A percentile compares a stretch with the other conserved stretches of the same genome.
phyloP scores from a whole-genome alignment of 2,888 invertebrate species.

The Apeira syringaria region DNA sequence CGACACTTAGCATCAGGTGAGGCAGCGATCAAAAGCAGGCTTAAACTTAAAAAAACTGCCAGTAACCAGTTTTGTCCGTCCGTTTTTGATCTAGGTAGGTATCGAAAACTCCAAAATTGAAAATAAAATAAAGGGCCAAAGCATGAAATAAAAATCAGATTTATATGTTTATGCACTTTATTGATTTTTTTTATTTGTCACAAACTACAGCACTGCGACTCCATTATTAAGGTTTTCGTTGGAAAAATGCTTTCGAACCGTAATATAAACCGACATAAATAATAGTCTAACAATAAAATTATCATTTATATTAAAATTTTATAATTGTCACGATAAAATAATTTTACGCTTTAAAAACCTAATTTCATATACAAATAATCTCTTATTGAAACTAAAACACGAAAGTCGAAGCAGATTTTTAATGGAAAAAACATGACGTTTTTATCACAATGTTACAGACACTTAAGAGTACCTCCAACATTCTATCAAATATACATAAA shows the following conservation, averaged over 20 bases:
- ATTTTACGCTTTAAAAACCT: conserved; percentile 68
- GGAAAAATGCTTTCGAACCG: conserved; percentile 75
- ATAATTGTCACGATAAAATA: conserved; percentile 70
- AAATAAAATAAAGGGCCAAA: too few species aligned
- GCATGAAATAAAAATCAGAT: conserved; percentile 41
- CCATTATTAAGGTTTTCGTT: conserved; percentile 71
- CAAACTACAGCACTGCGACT: conserved; percentile 81
- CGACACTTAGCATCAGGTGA: too few species aligned
- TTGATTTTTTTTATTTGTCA: conserved; percentile 69
- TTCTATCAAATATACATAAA: conserved; percentile 80
- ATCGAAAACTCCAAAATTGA: too few species aligned
- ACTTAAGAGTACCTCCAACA: conserved; percentile 62
- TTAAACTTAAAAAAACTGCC: too few species aligned
- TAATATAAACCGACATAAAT: conserved; percentile 67
- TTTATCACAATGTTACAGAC: conserved; percentile 82
- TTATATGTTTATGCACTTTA: conserved; percentile 72
- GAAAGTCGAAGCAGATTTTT: conserved; percentile 68
- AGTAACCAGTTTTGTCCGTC: too few species aligned
- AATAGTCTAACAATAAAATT: conserved; percentile 69
- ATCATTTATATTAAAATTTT: conserved; percentile 58
- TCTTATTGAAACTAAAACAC: conserved; percentile 74
- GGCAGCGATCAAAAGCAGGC: too few species aligned
- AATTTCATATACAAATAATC: conserved; percentile 81
- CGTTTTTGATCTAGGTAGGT: too few species aligned
- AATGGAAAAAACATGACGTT: conserved; percentile 77